Conservation (phyloP, 2,888 invertebrate species). For the Nudaria mundana region DNA sequence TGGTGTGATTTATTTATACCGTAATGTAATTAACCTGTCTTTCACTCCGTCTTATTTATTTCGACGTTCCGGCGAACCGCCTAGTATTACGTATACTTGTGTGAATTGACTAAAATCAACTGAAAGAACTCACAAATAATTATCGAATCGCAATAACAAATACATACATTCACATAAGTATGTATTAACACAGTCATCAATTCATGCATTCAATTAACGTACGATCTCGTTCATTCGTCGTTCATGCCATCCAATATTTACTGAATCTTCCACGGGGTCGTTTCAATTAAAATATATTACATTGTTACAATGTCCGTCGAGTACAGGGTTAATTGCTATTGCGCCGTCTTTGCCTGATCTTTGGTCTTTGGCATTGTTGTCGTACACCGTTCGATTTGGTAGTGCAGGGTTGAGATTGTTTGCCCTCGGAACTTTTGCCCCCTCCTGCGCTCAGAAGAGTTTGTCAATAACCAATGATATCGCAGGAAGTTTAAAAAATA, state of each 20-base stretch:
- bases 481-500: background rate
- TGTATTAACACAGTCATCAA: conserved; percentile 29
- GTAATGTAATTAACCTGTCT: too few relatives aligned
- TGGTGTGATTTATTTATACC: too few relatives aligned
- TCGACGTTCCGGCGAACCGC: too few relatives aligned
- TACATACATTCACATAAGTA: conserved; percentile 30
- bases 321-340: conserved; percentile 73
- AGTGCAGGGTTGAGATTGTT: conserved; percentile 29
- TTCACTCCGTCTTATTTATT: too few relatives aligned
- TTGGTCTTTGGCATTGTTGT: conserved; percentile 62
- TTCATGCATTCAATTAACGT: conserved; percentile 31
- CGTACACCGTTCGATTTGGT: conserved; percentile 67
- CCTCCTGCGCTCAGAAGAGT: background rate
- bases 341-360: conserved; percentile 68
- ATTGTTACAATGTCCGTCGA: conserved; percentile 60
- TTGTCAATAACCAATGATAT: background rate
- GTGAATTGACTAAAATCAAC: too few relatives aligned
- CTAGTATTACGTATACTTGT: too few relatives aligned
- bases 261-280: conserved; percentile 61
- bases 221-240: conserved; percentile 33
- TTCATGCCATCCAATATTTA: conserved; percentile 52
- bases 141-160: too few relatives aligned
- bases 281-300: conserved; percentile 77
- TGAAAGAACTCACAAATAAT: too few relatives aligned
- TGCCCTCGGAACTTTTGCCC: conserved; percentile 1